A percentile compares a stretch with the other conserved stretches of the same genome.
Evolutionary conservation across 1,140 invertebrate species (phyloP).

Genomic region (Drosophila murphyi): DNA sequence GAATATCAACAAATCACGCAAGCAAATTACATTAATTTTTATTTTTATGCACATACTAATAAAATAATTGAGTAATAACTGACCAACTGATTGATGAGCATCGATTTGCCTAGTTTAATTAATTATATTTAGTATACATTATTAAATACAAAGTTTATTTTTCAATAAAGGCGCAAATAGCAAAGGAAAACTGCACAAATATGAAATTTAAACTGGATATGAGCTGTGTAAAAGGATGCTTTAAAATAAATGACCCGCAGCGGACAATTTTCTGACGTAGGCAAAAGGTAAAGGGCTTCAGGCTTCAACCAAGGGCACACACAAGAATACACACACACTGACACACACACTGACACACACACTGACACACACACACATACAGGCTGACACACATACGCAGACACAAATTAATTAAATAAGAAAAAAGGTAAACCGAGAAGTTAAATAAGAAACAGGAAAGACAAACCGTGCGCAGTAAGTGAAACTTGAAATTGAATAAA

Average conservation of each 20-base stretch:
- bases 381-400: slow-evolving; percentile 13
- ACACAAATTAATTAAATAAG: slow-evolving; percentile 80
- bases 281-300: slow-evolving; percentile 59
- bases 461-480: slow-evolving; percentile 71
- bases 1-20: no score
- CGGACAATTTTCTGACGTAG: slow-evolving; percentile 58
- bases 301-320: slow-evolving; percentile 28
- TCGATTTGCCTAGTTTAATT: no score
- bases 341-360: neutral
- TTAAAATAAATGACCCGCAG: slow-evolving; percentile 61
- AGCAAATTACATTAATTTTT: no score
- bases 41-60: no score
- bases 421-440: slow-evolving; percentile 82
- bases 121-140: no score
- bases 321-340: slow-evolving; percentile 1
- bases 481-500: slow-evolving; percentile 83
- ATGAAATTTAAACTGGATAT: slow-evolving; percentile 35
- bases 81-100: no score
- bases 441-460: slow-evolving; percentile 81
- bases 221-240: slow-evolving; percentile 6
- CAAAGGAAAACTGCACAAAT: neutral
- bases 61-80: no score
- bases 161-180: neutral
- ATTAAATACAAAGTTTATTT: no score
- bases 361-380: slow-evolving; percentile 13